phyloP scores from a whole-genome alignment of 2,797 vertebrate genomes.

The Melanotaenia nigrans region DNA sequence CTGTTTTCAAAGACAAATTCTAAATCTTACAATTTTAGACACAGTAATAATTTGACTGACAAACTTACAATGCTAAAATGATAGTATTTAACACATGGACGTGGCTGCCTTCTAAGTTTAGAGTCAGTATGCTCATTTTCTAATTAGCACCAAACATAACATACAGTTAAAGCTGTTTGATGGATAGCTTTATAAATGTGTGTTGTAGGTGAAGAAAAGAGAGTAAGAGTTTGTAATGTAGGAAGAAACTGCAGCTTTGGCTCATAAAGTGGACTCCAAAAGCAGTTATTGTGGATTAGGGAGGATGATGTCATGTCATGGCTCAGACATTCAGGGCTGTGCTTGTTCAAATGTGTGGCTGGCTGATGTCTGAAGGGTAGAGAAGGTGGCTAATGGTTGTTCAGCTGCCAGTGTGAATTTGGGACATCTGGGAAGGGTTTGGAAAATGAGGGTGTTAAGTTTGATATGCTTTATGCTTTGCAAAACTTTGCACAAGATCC shows the following conservation, averaged over 20 bases:
- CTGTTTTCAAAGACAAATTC: constrained; percentile 3
- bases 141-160: constrained; percentile 1
- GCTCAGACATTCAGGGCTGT: constrained; percentile 20
- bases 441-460: constrained; percentile 28
- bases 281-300: constrained; percentile 36
- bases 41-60: neutral
- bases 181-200: neutral
- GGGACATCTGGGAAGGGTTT: constrained; percentile 29
- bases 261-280: constrained; percentile 44
- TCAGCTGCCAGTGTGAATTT: constrained; percentile 36
- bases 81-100: neutral
- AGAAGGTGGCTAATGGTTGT: constrained; percentile 15
- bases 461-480: neutral
- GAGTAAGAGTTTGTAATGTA: constrained; percentile 24
- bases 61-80: neutral
- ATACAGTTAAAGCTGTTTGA: neutral
- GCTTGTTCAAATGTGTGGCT: constrained; percentile 13
- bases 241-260: constrained; percentile 18
- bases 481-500: neutral
- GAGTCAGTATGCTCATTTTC: neutral
- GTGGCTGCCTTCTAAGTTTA: neutral
- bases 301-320: constrained; percentile 48
- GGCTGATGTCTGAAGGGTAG: constrained; percentile 23
- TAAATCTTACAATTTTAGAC: neutral
- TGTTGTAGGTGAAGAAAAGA: constrained; percentile 4